Evolutionary conservation across 2,797 vertebrate genomes (phyloP), one percentile per base, ranked within the genome.

Genomic region (Myripristis jacobus): DNA sequence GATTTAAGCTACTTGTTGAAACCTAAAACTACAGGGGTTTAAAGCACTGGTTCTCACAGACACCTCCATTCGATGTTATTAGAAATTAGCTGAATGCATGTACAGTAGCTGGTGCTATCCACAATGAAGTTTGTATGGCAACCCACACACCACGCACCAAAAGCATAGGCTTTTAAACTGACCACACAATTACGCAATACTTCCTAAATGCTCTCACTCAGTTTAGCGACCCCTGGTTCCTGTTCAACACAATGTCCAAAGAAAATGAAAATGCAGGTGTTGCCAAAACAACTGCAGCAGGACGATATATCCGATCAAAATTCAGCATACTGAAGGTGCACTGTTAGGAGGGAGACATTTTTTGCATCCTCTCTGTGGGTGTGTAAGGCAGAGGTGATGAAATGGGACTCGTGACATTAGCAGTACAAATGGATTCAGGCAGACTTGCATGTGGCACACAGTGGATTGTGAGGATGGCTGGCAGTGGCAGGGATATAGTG

Each of bases 341-440:
- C 0, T 34, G 46, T 66, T 59, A 64, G 29, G 21, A 24, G 24
- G 47, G 59, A 72, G 77, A 58, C 9, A 66, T 47, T 43, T 43
- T 8, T 22, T 56, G 19, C 18, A 9, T 55, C 3, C 24, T 61
- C 29, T 50, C 44, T 48, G 27, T 21, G 29, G 52, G 36, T 4
- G 61, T 80, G 62, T 55, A 24, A 57, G 65, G 67, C 74, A 61
- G 73, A 66, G 44, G 58, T 79, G 72, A 87, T 86, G 50, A 82
- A 78, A 78, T 70, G 31, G 80, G 88, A 84, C 70, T 64, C 54
- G 47, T 16, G 41, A 73, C 73, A 80, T 78, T 66, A 81, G 59
- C 51, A 29, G 47, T 56, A 50, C 59, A 83, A 86, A 81, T 47
- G 50, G 53, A 80, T 54, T 67, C 55, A 66, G 60, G 50, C 55